A percentile compares a stretch with the other conserved stretches of the same genome.
Conservation (phyloP, 2,797 vertebrate genomes). For the Pelobates cultripes region DNA sequence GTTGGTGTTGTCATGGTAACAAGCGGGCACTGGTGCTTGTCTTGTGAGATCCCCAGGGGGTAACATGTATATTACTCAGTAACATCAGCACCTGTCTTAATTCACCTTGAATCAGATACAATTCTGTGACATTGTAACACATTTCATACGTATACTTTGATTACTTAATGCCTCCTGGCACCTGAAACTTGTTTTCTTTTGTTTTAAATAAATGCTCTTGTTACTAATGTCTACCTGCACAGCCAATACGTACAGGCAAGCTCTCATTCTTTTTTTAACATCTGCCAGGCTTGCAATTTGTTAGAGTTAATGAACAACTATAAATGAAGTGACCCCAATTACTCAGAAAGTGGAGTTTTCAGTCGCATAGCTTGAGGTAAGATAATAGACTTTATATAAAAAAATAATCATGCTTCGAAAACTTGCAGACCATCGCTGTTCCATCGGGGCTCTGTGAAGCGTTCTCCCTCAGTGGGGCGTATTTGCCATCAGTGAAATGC, state of each 20-base stretch:
- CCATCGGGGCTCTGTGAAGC: too few relatives aligned
- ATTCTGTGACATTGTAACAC: too few relatives aligned
- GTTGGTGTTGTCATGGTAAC: too few relatives aligned
- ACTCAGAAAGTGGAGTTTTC: background rate
- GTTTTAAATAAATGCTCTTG: too few relatives aligned
- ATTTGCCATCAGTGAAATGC: too few relatives aligned
- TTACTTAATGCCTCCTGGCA: background rate
- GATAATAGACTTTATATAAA: background rate
- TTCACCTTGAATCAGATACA: too few relatives aligned
- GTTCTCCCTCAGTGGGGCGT: too few relatives aligned
- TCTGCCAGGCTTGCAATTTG: background rate
- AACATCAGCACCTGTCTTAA: too few relatives aligned
- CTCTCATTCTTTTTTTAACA: background rate
- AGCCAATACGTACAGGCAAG: background rate
- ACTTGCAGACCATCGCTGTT: background rate
- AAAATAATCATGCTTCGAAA: background rate
- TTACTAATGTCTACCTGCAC: background rate
- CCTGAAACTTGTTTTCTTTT: background rate
- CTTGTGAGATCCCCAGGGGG: too few relatives aligned
- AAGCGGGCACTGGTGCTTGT: too few relatives aligned
- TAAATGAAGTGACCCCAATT: slow-evolving; percentile 30
- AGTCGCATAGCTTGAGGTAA: background rate
- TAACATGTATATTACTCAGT: too few relatives aligned
- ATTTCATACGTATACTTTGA: too few relatives aligned
- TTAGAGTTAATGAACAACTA: slow-evolving; percentile 18